A percentile compares a stretch with the other conserved stretches of the same genome.
These are phyloP conservation scores for Plectus sambesii DNA, from an alignment of 1,140 invertebrate genomes.

Conservation along the genomic window DNA sequence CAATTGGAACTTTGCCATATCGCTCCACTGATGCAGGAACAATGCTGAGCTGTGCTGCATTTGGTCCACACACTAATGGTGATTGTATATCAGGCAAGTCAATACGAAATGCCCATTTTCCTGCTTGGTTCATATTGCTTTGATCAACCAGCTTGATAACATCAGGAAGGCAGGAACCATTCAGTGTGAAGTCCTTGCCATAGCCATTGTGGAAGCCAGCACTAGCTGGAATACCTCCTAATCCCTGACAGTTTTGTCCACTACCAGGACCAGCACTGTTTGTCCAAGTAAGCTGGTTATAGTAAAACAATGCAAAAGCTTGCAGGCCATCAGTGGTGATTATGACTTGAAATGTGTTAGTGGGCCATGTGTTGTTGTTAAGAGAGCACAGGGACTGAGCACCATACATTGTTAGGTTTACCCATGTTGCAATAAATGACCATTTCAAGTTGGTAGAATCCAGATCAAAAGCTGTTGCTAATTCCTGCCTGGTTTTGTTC, in stretches of 20 bases:
- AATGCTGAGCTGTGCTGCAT: too few relatives aligned
- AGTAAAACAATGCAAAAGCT: constrained; percentile 45
- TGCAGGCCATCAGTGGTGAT: constrained; percentile 37
- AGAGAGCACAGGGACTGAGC: constrained; percentile 14
- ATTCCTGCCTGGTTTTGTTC: background rate
- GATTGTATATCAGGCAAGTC: too few relatives aligned
- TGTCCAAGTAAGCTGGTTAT: constrained; percentile 44
- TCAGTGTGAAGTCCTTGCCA: constrained; percentile 36
- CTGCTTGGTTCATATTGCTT: background rate
- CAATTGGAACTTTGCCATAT: too few relatives aligned
- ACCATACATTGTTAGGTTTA: background rate
- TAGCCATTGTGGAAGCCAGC: too few relatives aligned
- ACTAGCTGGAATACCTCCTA: too few relatives aligned
- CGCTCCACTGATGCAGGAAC: too few relatives aligned
- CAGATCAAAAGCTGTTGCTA: background rate
- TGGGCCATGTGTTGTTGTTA: constrained; percentile 24
- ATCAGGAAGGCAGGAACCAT: background rate
- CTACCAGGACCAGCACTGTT: constrained; percentile 42
- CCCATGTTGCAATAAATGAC: background rate
- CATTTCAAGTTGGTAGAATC: background rate
- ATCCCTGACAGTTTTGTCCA: too few relatives aligned
- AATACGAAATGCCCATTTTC: background rate
- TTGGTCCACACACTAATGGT: too few relatives aligned
- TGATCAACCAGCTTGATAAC: background rate
- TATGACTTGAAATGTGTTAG: constrained; percentile 46